phyloP scores from a whole-genome alignment of 2,797 vertebrate genomes.

The Rhadinocentrus ornatus region DNA sequence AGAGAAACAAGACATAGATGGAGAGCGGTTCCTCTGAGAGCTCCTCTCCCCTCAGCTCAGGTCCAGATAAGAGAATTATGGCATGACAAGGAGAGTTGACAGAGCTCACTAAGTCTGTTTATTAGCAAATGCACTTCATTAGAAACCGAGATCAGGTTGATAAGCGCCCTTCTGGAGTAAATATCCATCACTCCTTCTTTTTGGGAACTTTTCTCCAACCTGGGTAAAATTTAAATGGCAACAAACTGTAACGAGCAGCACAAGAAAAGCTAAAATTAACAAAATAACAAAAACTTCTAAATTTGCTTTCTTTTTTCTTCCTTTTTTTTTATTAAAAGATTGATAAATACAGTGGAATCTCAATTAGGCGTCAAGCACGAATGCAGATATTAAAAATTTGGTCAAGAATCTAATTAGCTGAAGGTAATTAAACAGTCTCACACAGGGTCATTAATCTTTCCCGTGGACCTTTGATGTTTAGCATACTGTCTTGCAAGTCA shows the following conservation, averaged over 20 bases:
- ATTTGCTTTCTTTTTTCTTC: constrained; percentile 48
- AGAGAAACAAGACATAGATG: constrained; percentile 59
- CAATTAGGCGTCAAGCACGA: constrained; percentile 96
- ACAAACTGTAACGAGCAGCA: constrained; percentile 82
- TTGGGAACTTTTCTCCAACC: constrained; percentile 76
- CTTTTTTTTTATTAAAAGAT: constrained; percentile 79
- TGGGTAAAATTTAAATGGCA: constrained; percentile 79
- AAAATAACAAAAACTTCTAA: constrained; percentile 82
- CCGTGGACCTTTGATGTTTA: constrained; percentile 99
- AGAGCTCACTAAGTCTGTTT: constrained; percentile 84
- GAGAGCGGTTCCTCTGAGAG: constrained; percentile 80
- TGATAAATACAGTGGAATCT: constrained; percentile 99
- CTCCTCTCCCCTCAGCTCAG: constrained; percentile 70
- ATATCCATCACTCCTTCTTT: constrained; percentile 82
- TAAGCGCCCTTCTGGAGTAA: constrained; percentile 78
- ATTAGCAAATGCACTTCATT: constrained; percentile 89
- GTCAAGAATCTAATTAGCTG: constrained; percentile 99
- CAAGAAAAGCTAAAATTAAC: constrained; percentile 49
- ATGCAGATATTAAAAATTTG: constrained; percentile 99
- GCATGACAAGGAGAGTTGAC: constrained; percentile 82
- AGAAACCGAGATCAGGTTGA: constrained; percentile 85
- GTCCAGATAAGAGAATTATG: constrained; percentile 91
- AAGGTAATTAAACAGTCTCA: constrained; percentile 99
- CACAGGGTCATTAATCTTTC: constrained; percentile 99
- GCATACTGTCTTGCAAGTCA: constrained; percentile 99